These are phyloP conservation scores for Pollenia angustigena DNA, from an alignment of 2,888 invertebrate genomes.

Conservation along the genomic window DNA sequence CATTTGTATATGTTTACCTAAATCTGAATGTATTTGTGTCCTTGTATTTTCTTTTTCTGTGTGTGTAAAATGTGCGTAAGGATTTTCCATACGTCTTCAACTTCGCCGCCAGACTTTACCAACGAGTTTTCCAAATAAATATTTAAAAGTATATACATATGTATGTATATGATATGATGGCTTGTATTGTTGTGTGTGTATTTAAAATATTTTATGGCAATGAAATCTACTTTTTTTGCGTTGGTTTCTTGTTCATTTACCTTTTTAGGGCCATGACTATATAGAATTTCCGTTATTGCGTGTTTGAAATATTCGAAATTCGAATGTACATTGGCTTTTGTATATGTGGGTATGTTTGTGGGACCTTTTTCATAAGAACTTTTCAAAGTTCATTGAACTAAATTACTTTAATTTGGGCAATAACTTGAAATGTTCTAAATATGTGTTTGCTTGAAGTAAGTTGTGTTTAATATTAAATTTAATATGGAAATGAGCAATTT, in stretches of 20 bases:
- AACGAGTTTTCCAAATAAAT: slow-evolving; percentile 46
- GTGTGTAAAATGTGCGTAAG: slow-evolving; percentile 70
- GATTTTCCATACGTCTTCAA: slow-evolving; percentile 66
- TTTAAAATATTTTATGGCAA: slow-evolving; percentile 48
- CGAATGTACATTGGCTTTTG: neutral
- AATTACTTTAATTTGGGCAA: slow-evolving; percentile 37
- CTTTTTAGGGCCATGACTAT: slow-evolving; percentile 25
- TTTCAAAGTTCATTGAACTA: slow-evolving; percentile 42
- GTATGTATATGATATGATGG: neutral
- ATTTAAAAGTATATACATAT: neutral
- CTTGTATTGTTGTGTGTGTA: neutral
- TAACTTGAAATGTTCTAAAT: slow-evolving; percentile 2
- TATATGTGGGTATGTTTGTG: neutral
- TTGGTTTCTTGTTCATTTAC: slow-evolving; percentile 40
- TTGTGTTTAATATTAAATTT: slow-evolving; percentile 23
- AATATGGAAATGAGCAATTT: too few species aligned
- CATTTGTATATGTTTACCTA: slow-evolving; percentile 12
- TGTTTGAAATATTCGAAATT: slow-evolving; percentile 47
- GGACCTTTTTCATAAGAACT: slow-evolving; percentile 31
- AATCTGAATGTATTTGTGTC: slow-evolving; percentile 15
- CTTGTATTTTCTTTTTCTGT: slow-evolving; percentile 49
- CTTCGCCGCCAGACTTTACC: slow-evolving; percentile 70
- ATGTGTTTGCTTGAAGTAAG: neutral
- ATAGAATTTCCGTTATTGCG: slow-evolving; percentile 64
- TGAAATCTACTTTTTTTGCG: slow-evolving; percentile 29